phyloP scores from a whole-genome alignment of 2,888 invertebrate genomes.

The Philereme transversata region DNA sequence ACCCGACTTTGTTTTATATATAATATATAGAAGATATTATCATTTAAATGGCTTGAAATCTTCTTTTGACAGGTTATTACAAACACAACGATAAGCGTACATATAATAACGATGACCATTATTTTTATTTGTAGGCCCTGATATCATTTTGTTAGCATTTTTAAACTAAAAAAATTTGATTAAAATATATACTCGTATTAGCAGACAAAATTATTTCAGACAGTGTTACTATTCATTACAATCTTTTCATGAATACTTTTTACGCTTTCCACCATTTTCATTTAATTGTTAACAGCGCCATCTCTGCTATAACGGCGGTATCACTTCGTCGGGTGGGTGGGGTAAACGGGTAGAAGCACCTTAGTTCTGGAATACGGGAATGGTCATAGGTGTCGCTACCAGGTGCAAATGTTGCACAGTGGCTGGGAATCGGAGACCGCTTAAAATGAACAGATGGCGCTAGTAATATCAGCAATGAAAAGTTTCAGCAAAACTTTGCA shows the following conservation, averaged over 20 bases:
- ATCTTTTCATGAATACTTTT: neutral
- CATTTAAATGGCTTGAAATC: no score
- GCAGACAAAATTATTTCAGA: neutral
- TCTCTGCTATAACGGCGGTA: conserved; percentile 40
- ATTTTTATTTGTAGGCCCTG: no score
- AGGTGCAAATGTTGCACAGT: conserved; percentile 35
- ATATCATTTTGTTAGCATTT: neutral
- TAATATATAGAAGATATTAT: no score
- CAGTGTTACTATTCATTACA: no score
- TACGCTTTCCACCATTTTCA: neutral
- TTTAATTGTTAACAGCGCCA: conserved; percentile 44
- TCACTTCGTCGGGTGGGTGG: conserved; percentile 28
- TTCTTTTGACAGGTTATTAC: no score
- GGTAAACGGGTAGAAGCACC: conserved; percentile 25
- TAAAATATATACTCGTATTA: neutral
- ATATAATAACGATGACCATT: no score
- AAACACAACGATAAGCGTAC: no score
- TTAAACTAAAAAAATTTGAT: no score
- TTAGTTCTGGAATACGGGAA: conserved; percentile 29
- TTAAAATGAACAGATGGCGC: conserved; percentile 51
- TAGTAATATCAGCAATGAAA: conserved; percentile 1
- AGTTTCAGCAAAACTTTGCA: neutral
- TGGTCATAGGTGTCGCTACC: conserved; percentile 51
- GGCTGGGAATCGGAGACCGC: conserved; percentile 29
- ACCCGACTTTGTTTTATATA: no score